Evolutionary conservation across 2,113 vertebrate species (phyloP).

Genomic region (Neogobius melanostomus): DNA sequence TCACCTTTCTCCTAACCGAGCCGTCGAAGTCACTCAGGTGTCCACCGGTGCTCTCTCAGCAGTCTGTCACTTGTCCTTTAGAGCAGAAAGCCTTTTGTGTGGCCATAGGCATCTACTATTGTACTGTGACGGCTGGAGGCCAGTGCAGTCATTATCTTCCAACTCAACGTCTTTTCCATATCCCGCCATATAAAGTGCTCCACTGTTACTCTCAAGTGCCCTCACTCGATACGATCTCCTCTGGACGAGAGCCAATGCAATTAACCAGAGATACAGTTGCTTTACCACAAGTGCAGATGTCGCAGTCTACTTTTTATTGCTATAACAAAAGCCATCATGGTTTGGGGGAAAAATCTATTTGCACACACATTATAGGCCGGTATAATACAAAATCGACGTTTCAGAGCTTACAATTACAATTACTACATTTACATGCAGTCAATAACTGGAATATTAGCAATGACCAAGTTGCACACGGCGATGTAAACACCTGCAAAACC

Average conservation of each 20-base stretch:
- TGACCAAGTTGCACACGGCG: too few species aligned
- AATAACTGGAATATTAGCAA: too few species aligned
- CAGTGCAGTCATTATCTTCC: background rate
- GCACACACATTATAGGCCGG: too few species aligned
- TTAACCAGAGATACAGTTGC: background rate
- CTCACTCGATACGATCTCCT: background rate
- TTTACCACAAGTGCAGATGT: background rate
- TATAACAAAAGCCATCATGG: too few species aligned
- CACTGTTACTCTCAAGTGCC: constrained; percentile 2
- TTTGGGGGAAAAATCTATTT: too few species aligned
- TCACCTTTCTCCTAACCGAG: background rate
- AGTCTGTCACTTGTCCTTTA: constrained; percentile 1
- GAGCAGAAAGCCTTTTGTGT: background rate
- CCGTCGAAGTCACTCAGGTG: background rate
- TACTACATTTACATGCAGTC: too few species aligned
- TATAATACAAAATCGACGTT: too few species aligned
- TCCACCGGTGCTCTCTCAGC: background rate
- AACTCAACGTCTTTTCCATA: background rate
- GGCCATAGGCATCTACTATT: background rate
- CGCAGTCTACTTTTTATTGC: background rate
- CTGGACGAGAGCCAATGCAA: constrained; percentile 2
- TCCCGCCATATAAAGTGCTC: background rate
- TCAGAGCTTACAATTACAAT: too few species aligned
- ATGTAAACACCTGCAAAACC: too few species aligned
- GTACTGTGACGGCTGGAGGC: background rate